Conservation (phyloP, 2,888 invertebrate genomes). For the Euclidia mi region DNA sequence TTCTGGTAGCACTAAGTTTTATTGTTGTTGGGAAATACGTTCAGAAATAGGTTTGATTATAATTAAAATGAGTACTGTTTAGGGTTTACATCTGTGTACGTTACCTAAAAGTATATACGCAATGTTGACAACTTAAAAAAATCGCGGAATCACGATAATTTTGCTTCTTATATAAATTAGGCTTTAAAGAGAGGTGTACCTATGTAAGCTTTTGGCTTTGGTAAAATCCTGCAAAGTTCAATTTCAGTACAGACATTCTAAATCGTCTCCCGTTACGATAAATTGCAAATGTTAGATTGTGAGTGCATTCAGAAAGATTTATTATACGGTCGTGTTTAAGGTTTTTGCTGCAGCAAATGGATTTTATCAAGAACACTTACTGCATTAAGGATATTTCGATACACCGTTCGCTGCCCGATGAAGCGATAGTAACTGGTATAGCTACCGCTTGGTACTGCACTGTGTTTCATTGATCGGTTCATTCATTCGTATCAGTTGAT, state of each 20-base stretch:
- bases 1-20: constrained; percentile 57
- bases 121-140: no score
- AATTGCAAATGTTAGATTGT: constrained; percentile 66
- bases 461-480: constrained; percentile 46
- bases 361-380: constrained; percentile 60
- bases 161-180: neutral
- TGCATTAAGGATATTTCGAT: constrained; percentile 43
- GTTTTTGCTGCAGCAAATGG: constrained; percentile 74
- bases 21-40: constrained; percentile 18
- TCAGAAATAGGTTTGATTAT: neutral
- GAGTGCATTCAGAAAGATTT: constrained; percentile 82
- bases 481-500: constrained; percentile 49
- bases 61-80: no score
- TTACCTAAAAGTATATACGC: no score
- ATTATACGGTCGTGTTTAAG: constrained; percentile 72
- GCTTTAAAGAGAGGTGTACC: constrained; percentile 21
- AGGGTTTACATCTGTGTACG: no score
- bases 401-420: neutral
- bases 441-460: constrained; percentile 25
- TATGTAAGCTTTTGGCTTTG: constrained; percentile 24
- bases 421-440: constrained; percentile 8
- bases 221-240: constrained; percentile 36
- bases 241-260: constrained; percentile 52
- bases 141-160: no score
- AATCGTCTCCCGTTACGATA: constrained; percentile 59